These are phyloP conservation scores for Clarias platycephalus DNA, from an alignment of 2,797 vertebrate genomes.

Conservation along the genomic window DNA sequence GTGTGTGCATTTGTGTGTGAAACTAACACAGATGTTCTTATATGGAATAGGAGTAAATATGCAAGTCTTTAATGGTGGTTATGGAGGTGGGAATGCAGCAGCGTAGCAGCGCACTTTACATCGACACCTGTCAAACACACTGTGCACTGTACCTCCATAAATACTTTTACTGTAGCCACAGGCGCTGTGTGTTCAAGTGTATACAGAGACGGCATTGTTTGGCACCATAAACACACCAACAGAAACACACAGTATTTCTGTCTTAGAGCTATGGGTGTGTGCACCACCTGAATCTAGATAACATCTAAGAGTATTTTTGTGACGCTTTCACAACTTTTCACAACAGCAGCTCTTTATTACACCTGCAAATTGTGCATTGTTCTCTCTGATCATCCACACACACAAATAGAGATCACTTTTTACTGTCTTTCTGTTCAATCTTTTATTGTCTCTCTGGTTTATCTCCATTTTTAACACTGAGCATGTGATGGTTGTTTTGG, in stretches of 20 bases:
- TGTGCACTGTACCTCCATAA: slow-evolving; percentile 39
- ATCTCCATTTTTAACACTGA: neutral
- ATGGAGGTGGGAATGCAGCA: slow-evolving; percentile 45
- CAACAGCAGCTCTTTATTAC: slow-evolving; percentile 41
- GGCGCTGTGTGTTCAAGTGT: slow-evolving; percentile 38
- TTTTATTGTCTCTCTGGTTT: neutral
- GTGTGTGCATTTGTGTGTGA: slow-evolving; percentile 18
- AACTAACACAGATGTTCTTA: slow-evolving; percentile 15
- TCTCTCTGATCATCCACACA: neutral
- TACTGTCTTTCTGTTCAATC: neutral
- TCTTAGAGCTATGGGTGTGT: slow-evolving; percentile 26
- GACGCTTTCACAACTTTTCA: slow-evolving; percentile 40
- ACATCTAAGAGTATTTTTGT: slow-evolving; percentile 55
- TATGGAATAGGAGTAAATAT: neutral
- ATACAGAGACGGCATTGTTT: slow-evolving; percentile 32
- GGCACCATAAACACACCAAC: slow-evolving; percentile 37
- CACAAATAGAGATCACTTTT: neutral
- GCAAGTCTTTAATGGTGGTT: slow-evolving; percentile 43
- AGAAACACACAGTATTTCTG: slow-evolving; percentile 19
- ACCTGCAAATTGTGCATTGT: slow-evolving; percentile 30
- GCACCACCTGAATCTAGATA: slow-evolving; percentile 53
- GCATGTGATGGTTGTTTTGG: neutral
- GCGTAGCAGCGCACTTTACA: slow-evolving; percentile 42
- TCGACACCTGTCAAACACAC: slow-evolving; percentile 45
- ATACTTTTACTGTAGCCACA: slow-evolving; percentile 51